Conservation (phyloP, 2,888 invertebrate genomes). For the Dolomedes plantarius region DNA sequence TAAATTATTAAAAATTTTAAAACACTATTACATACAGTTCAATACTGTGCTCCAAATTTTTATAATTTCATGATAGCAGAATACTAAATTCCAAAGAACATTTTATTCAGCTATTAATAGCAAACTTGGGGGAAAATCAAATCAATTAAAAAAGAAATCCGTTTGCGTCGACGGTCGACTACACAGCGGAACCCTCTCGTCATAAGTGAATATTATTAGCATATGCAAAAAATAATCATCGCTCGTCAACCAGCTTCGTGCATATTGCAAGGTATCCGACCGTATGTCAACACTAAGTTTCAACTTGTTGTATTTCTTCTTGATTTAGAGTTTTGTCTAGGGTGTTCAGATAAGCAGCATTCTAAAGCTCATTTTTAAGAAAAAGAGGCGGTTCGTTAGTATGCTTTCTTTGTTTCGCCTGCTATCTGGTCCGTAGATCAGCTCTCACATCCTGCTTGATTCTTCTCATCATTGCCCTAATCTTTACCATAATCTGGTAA, state of each 20-base stretch:
- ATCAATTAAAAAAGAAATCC: too few species aligned
- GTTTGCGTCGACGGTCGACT: too few species aligned
- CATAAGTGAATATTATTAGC: too few species aligned
- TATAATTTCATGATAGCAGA: too few species aligned
- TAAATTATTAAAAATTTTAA: too few species aligned
- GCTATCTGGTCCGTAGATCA: conserved; percentile 44
- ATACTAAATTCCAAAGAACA: too few species aligned
- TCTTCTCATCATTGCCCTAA: conserved; percentile 17
- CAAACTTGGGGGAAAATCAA: too few species aligned
- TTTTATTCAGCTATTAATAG: too few species aligned
- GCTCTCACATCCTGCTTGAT: conserved; percentile 55
- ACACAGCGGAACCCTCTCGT: too few species aligned
- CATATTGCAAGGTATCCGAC: neutral
- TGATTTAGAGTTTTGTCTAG: neutral
- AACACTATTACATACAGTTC: too few species aligned
- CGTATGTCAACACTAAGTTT: neutral
- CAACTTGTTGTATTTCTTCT: neutral
- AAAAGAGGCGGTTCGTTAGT: conserved; percentile 6
- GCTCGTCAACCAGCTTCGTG: neutral
- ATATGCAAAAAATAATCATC: too few species aligned
- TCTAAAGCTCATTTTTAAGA: neutral
- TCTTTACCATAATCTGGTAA: conserved; percentile 42
- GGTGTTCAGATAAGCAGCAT: neutral
- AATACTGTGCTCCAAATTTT: too few species aligned
- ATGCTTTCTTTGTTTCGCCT: neutral